Evolutionary conservation across 2,888 invertebrate genomes (phyloP).

Genomic region (Morpho achilles): DNA sequence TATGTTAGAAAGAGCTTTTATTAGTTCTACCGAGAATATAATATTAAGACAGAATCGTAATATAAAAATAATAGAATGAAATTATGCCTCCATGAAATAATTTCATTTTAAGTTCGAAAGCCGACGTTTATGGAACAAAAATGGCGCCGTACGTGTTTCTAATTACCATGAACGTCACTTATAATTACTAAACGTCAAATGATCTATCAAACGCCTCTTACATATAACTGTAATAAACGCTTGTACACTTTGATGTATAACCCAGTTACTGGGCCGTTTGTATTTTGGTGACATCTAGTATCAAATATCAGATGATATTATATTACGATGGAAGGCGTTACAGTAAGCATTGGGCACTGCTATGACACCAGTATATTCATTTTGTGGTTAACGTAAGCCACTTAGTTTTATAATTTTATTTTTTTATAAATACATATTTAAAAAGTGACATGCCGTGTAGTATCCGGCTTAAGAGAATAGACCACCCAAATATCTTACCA

Average conservation of each 20-base stretch:
- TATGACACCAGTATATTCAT: conserved; percentile 43
- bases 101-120: too few relatives aligned
- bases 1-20: too few relatives aligned
- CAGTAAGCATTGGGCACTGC: conserved; percentile 33
- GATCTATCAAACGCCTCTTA: conserved; percentile 14
- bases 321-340: conserved; percentile 42
- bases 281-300: conserved; percentile 28
- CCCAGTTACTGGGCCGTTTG: conserved; percentile 29
- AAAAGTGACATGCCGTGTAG: too few relatives aligned
- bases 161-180: background rate
- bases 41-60: too few relatives aligned
- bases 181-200: background rate
- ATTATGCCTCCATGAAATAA: too few relatives aligned
- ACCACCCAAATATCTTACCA: too few relatives aligned
- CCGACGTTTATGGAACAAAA: too few relatives aligned
- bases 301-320: conserved; percentile 37
- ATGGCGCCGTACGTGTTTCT: too few relatives aligned
- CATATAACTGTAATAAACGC: conserved; percentile 22
- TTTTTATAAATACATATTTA: background rate
- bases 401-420: conserved; percentile 29
- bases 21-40: too few relatives aligned
- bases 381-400: conserved; percentile 47
- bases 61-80: too few relatives aligned
- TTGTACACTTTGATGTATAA: conserved; percentile 22
- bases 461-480: too few relatives aligned